These are phyloP conservation scores for Lordiphosa andalusiaca DNA, from an alignment of 2,888 invertebrate genomes.

Conservation along the genomic window DNA sequence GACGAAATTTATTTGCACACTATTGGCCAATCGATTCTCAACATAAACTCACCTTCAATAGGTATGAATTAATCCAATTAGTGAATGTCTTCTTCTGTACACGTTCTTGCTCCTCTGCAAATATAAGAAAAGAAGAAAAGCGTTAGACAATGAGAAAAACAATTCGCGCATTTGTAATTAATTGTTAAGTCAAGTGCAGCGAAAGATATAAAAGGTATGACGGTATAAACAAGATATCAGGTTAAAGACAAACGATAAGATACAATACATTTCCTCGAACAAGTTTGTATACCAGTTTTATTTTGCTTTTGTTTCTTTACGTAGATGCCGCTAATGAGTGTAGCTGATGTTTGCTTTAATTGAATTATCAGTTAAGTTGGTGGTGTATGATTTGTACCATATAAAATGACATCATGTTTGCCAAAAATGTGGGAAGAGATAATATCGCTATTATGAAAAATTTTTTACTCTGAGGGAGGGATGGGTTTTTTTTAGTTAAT, in stretches of 20 bases:
- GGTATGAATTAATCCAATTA: constrained; percentile 99
- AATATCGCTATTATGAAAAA: constrained; percentile 4
- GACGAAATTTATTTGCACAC: constrained; percentile 34
- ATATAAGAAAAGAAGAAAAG: constrained; percentile 32
- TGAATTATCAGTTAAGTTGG: constrained; percentile 61
- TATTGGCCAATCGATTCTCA: not conserved
- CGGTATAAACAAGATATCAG: constrained; percentile 38
- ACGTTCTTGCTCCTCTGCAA: constrained; percentile 99
- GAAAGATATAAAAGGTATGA: constrained; percentile 29
- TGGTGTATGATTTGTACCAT: constrained; percentile 23
- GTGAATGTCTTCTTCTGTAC: constrained; percentile 99
- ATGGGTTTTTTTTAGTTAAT: no score
- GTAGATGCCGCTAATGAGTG: constrained; percentile 17
- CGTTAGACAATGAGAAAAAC: constrained; percentile 39
- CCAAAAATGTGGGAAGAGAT: constrained; percentile 23
- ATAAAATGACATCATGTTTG: constrained; percentile 57
- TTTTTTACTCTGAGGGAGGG: no score
- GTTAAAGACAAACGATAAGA: constrained; percentile 58
- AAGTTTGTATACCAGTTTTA: constrained; percentile 13
- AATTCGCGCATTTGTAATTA: constrained; percentile 46
- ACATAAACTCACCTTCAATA: constrained; percentile 89
- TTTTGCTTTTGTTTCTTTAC: constrained; percentile 1
- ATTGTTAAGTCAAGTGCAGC: constrained; percentile 37
- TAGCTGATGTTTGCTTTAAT: constrained; percentile 60
- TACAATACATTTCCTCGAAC: constrained; percentile 35